Conservation (phyloP, 2,797 vertebrate species). For the Pangasius krempfi region DNA sequence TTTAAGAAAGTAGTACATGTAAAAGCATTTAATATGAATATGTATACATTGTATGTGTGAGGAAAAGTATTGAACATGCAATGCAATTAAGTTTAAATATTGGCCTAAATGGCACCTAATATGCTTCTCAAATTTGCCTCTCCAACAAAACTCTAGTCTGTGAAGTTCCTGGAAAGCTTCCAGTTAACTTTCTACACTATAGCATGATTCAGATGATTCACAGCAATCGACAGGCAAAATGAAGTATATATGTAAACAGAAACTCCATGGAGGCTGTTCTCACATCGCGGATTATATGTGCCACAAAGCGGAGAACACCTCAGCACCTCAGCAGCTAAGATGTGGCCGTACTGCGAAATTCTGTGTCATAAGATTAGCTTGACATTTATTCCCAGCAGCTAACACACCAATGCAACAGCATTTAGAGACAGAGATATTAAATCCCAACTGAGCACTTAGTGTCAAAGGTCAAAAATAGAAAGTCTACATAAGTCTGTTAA, state of each 20-base stretch:
- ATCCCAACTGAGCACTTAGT: slow-evolving; percentile 29
- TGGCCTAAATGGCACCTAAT: too few relatives aligned
- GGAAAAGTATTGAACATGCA: background rate
- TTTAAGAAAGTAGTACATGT: background rate
- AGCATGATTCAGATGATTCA: slow-evolving; percentile 40
- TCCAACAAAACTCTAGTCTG: background rate
- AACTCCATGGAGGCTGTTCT: slow-evolving; percentile 45
- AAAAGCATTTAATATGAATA: background rate
- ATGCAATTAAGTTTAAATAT: background rate
- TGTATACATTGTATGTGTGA: background rate
- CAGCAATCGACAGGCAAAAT: slow-evolving; percentile 44
- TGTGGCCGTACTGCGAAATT: slow-evolving; percentile 18
- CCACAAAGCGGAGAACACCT: slow-evolving; percentile 50
- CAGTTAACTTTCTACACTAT: slow-evolving; percentile 35
- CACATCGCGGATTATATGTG: slow-evolving; percentile 43
- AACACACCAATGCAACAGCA: slow-evolving; percentile 23
- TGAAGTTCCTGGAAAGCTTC: slow-evolving; percentile 22
- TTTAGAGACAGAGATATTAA: slow-evolving; percentile 33
- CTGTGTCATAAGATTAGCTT: slow-evolving; percentile 52
- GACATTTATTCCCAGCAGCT: slow-evolving; percentile 43
- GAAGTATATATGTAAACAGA: slow-evolving; percentile 55
- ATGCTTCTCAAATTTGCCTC: background rate
- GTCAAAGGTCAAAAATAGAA: slow-evolving; percentile 40
- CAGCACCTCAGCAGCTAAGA: slow-evolving; percentile 39
- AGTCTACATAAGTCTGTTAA: background rate